These are phyloP conservation scores for Cephus nigrinus DNA, from an alignment of 2,888 invertebrate genomes.

Conservation along the genomic window DNA sequence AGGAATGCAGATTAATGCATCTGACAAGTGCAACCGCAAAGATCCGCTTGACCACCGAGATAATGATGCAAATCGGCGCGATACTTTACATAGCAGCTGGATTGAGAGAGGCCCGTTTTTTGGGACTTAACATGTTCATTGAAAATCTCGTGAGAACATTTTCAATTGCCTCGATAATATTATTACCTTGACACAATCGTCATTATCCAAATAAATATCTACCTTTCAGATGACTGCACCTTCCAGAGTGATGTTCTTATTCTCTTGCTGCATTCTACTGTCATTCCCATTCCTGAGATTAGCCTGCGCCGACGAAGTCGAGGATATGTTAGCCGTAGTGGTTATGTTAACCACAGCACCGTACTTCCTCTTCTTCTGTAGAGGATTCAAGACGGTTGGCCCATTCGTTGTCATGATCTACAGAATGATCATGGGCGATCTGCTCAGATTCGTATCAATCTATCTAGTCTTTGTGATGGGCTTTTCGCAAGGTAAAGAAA, in stretches of 20 bases:
- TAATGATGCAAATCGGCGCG: conserved; percentile 84
- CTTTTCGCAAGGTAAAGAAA: conserved; percentile 87
- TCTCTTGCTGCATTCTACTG: conserved; percentile 91
- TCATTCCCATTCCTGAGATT: conserved; percentile 86
- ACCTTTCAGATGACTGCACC: conserved; percentile 82
- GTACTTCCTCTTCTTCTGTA: conserved; percentile 97
- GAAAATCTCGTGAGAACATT: conserved; percentile 86
- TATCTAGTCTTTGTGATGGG: conserved; percentile 97
- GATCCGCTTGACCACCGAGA: conserved; percentile 82
- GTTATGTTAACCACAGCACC: conserved; percentile 97
- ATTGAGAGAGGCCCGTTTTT: conserved; percentile 87
- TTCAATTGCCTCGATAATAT: conserved; percentile 42
- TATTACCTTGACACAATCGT: not conserved
- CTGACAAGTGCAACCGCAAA: conserved; percentile 72
- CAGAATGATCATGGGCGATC: conserved; percentile 96
- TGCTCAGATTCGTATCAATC: conserved; percentile 94
- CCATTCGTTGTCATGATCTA: conserved; percentile 99
- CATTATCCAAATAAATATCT: not conserved
- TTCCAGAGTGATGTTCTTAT: conserved; percentile 92
- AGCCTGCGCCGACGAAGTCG: conserved; percentile 85
- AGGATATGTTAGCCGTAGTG: conserved; percentile 91
- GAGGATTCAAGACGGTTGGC: conserved; percentile 97
- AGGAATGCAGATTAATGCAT: conserved; percentile 79
- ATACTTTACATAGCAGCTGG: conserved; percentile 87
- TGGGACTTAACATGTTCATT: conserved; percentile 93